A percentile compares a stretch with the other conserved stretches of the same genome.
Conservation (phyloP, 2,113 vertebrate species). For the Halichoerus grypus region DNA sequence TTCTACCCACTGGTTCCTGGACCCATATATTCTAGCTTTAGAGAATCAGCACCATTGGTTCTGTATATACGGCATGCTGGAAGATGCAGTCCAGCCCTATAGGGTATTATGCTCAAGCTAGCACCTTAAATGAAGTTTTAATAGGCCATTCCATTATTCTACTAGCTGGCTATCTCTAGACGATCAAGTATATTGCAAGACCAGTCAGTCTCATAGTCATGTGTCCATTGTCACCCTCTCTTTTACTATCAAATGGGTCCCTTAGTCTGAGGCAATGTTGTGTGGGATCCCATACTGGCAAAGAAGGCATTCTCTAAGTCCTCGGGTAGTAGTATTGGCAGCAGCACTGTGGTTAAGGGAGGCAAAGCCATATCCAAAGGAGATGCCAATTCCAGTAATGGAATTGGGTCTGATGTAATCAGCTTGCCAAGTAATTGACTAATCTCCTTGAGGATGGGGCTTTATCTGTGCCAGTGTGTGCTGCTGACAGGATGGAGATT, state of each 20-base stretch:
- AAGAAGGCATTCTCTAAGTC: background rate
- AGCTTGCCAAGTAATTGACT: background rate
- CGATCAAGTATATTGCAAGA: background rate
- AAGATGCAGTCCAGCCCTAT: background rate
- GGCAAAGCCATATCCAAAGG: constrained; percentile 4
- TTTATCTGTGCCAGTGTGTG: background rate
- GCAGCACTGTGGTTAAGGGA: background rate
- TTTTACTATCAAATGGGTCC: background rate
- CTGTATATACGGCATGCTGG: background rate
- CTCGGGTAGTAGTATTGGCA: background rate
- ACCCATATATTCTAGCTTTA: background rate
- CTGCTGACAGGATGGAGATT: background rate
- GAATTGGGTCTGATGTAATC: background rate
- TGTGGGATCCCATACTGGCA: background rate
- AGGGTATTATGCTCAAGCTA: background rate
- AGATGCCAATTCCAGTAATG: background rate
- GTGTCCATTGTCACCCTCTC: background rate
- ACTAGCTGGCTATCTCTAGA: background rate
- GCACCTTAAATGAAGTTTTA: background rate
- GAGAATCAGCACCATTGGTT: background rate
- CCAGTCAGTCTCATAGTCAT: background rate
- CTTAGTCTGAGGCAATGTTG: background rate
- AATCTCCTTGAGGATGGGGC: background rate
- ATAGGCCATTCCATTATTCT: background rate
- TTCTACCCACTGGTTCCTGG: background rate